These are phyloP conservation scores for Macaria notata DNA, from an alignment of 2,888 invertebrate genomes.

Conservation along the genomic window DNA sequence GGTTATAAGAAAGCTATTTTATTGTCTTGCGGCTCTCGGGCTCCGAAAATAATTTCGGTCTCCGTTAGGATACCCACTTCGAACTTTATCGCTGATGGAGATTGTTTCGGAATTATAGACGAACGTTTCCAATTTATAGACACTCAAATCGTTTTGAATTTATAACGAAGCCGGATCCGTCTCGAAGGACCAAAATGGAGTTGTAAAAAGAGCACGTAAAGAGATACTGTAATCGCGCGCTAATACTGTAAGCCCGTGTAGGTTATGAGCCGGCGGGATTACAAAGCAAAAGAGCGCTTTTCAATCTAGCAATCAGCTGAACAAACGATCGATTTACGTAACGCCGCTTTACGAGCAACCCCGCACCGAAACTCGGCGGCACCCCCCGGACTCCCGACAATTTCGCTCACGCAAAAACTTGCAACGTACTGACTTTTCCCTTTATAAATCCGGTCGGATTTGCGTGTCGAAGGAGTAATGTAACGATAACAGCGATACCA, in stretches of 20 bases:
- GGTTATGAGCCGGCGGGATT: conserved; percentile 52
- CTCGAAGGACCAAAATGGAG: conserved; percentile 22
- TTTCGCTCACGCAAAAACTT: conserved; percentile 57
- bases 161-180: conserved; percentile 25
- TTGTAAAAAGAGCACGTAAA: conserved; percentile 25
- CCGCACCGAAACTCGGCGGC: conserved; percentile 47
- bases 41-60: conserved; percentile 58
- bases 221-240: conserved; percentile 32
- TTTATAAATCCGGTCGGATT: conserved; percentile 59
- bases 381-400: conserved; percentile 43
- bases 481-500: conserved; percentile 64
- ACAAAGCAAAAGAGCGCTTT: conserved; percentile 59
- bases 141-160: conserved; percentile 37
- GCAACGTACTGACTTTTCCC: conserved; percentile 61
- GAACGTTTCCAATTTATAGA: conserved; percentile 45
- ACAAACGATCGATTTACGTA: conserved; percentile 71
- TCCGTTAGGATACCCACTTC: conserved; percentile 55
- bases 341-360: conserved; percentile 60
- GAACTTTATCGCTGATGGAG: conserved; percentile 56
- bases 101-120: conserved; percentile 54
- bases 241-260: conserved; percentile 27
- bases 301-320: conserved; percentile 70
- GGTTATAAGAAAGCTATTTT: conserved; percentile 68
- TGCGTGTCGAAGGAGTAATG: conserved; percentile 67
- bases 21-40: conserved; percentile 55